These are phyloP conservation scores for Hyphantria cunea DNA, from an alignment of 1,140 invertebrate genomes.

Conservation along the genomic window DNA sequence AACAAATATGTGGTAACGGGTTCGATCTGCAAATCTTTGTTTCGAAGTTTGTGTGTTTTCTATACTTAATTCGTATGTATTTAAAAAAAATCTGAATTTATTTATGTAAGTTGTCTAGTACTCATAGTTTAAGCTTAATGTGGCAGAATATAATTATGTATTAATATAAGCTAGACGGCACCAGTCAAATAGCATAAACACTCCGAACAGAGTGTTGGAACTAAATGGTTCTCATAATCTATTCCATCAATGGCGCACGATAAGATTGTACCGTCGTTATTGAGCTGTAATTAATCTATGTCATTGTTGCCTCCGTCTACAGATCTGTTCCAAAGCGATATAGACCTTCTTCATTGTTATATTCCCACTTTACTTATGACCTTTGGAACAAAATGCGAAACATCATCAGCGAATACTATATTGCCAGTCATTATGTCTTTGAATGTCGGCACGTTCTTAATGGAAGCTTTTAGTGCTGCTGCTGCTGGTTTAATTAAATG, in stretches of 20 bases:
- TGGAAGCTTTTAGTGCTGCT: neutral
- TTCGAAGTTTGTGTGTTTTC: no score
- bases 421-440: conserved; percentile 6
- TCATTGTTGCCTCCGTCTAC: conserved; percentile 50
- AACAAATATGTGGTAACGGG: no score
- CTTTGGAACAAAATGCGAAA: conserved; percentile 43
- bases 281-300: conserved; percentile 64
- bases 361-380: conserved; percentile 46
- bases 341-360: conserved; percentile 37
- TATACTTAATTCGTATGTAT: no score
- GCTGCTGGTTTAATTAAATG: conserved; percentile 1
- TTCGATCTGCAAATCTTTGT: no score
- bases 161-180: no score
- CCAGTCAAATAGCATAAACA: no score
- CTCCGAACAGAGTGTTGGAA: neutral
- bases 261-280: conserved; percentile 58
- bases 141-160: no score
- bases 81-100: no score
- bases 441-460: neutral
- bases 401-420: conserved; percentile 38
- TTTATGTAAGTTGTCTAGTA: no score
- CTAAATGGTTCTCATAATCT: conserved; percentile 47
- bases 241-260: conserved; percentile 48
- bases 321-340: conserved; percentile 51
- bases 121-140: no score